Conservation (phyloP, 2,797 vertebrate genomes). For the Pseudomugil gertrudae region DNA sequence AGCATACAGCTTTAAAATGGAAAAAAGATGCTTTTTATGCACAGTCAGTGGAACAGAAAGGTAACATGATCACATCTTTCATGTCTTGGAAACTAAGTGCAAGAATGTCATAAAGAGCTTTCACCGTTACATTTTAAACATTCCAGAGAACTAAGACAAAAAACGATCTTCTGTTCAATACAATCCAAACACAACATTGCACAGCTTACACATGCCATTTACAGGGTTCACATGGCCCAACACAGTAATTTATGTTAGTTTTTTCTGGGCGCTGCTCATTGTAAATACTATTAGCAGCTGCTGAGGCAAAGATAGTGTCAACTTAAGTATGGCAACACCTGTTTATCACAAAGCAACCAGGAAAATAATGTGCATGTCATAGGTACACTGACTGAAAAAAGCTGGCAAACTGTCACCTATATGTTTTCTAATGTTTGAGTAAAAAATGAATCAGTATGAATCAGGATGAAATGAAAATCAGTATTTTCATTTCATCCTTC, state of each 20-base stretch:
- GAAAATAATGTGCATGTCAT: background rate
- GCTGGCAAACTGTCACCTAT: background rate
- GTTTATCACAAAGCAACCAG: constrained; percentile 24
- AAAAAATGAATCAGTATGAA: no score
- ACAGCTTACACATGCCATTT: constrained; percentile 7
- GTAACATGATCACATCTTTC: constrained; percentile 11
- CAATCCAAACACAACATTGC: constrained; percentile 1
- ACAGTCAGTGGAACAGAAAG: background rate
- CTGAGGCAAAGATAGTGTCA: constrained; percentile 9
- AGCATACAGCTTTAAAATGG: constrained; percentile 16
- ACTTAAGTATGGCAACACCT: constrained; percentile 20
- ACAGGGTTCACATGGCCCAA: constrained; percentile 6
- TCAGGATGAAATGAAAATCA: no score
- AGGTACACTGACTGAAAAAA: background rate
- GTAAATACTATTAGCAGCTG: constrained; percentile 28
- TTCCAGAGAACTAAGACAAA: constrained; percentile 49
- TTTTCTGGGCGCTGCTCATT: constrained; percentile 8
- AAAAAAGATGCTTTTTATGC: constrained; percentile 1
- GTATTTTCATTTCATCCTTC: background rate
- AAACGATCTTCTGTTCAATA: constrained; percentile 4
- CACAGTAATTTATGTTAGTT: background rate
- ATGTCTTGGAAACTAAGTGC: background rate
- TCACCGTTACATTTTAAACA: constrained; percentile 46
- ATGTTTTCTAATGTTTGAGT: background rate
- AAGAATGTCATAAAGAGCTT: constrained; percentile 4